Conservation (phyloP, 2,797 vertebrate species). For the Tragelaphus eurycerus region DNA sequence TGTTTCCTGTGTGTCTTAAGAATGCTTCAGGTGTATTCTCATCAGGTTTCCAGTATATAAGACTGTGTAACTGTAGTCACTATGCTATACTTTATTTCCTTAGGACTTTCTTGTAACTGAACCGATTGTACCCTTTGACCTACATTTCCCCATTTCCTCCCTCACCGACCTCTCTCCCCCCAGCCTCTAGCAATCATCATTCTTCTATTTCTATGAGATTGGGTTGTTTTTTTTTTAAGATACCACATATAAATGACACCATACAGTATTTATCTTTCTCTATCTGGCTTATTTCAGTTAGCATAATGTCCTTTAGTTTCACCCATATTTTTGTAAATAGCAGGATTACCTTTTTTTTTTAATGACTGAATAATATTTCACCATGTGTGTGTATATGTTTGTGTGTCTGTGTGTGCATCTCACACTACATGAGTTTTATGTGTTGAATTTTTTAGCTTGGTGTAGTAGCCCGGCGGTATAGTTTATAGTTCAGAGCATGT, state of each 20-base stretch:
- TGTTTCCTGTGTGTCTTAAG: neutral
- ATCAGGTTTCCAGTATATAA: neutral
- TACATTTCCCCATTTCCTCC: neutral
- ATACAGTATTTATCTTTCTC: neutral
- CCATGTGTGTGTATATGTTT: neutral
- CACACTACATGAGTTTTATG: neutral
- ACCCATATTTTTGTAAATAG: neutral
- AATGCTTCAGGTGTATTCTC: neutral
- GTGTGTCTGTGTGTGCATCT: neutral
- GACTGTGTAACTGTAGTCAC: neutral
- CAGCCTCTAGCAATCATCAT: neutral
- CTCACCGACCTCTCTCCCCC: accelerated
- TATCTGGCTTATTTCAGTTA: neutral
- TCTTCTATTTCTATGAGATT: neutral
- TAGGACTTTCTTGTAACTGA: neutral
- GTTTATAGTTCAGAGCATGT: neutral
- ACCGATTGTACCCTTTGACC: neutral
- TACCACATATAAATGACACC: neutral
- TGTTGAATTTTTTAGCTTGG: neutral
- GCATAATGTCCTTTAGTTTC: neutral
- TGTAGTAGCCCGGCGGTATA: neutral
- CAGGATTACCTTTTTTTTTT: neutral
- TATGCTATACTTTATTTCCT: neutral
- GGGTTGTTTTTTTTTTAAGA: neutral
- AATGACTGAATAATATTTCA: neutral